Percentiles rank a stretch among this genome's conserved stretches.
Evolutionary conservation across 1,140 invertebrate genomes (phyloP).

Genomic region (Hypothenemus hampei): DNA sequence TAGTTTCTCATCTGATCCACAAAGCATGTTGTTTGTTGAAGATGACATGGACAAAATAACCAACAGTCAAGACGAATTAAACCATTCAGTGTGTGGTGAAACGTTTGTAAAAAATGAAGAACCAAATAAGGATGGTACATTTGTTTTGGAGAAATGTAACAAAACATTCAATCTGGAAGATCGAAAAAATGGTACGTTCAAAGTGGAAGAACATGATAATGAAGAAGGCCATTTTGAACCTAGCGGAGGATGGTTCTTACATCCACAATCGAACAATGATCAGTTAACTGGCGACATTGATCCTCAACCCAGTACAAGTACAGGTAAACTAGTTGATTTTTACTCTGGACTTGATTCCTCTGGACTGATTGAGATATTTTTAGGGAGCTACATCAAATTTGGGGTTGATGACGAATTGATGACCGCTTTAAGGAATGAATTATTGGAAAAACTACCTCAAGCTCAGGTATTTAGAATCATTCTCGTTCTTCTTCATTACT

Average conservation of each 20-base stretch:
- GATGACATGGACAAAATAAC: not conserved
- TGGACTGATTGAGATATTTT: constrained; percentile 11
- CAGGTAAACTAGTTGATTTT: constrained; percentile 9
- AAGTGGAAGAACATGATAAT: not conserved
- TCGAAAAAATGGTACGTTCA: not conserved
- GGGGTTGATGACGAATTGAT: constrained; percentile 65
- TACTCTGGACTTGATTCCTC: too few relatives aligned
- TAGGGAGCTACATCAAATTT: constrained; percentile 54
- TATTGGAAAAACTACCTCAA: constrained; percentile 63
- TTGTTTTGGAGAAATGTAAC: not conserved
- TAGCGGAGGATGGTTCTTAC: constrained; percentile 49
- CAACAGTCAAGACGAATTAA: not conserved
- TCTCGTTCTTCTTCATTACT: not conserved
- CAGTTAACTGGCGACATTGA: constrained; percentile 37
- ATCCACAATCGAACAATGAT: constrained; percentile 40
- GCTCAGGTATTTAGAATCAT: constrained; percentile 50
- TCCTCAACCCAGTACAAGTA: constrained; percentile 29
- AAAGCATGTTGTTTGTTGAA: constrained; percentile 41
- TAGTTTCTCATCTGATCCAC: constrained; percentile 41
- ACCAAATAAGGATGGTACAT: constrained; percentile 8
- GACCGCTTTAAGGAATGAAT: constrained; percentile 62
- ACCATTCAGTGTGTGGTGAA: not conserved
- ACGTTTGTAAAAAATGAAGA: constrained; percentile 24
- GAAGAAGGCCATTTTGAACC: constrained; percentile 25
- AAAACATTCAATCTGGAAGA: not conserved